phyloP scores from a whole-genome alignment of 37 sponge, comb jelly and placozoan species.

The Oopsacas minuta region DNA sequence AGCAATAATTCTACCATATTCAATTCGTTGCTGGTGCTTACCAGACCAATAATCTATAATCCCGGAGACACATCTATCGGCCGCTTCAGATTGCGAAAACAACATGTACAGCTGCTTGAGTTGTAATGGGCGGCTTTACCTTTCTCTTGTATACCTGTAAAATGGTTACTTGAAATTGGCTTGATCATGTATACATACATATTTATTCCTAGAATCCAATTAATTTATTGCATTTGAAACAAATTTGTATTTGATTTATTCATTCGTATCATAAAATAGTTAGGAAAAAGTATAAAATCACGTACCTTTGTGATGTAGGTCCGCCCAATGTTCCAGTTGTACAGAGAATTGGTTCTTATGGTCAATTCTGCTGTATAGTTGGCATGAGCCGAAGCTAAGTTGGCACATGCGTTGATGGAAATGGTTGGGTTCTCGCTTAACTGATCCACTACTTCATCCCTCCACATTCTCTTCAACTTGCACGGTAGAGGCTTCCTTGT shows the following conservation, averaged over 20 bases:
- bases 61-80: neutral
- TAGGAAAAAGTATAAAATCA: neutral
- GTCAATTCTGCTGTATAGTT: neutral
- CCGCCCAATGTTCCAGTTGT: constrained; percentile 19
- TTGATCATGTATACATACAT: neutral
- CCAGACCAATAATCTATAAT: constrained; percentile 17
- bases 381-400: constrained; percentile 15
- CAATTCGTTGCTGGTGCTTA: constrained; percentile 5
- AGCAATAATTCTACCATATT: neutral
- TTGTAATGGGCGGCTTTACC: constrained; percentile 10
- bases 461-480: neutral
- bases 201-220: too few species aligned
- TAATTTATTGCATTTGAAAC: neutral
- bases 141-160: neutral
- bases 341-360: neutral
- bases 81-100: neutral
- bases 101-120: constrained; percentile 9
- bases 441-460: neutral
- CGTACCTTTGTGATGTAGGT: constrained; percentile 15
- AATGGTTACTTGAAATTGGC: neutral
- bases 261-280: neutral
- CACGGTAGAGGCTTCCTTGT: neutral
- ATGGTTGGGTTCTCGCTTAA: neutral
- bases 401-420: neutral
- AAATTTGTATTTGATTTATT: neutral